Base-by-base conservation (phyloP, 2,113 vertebrate species). In the Andinoacara biseriatus region DNA sequence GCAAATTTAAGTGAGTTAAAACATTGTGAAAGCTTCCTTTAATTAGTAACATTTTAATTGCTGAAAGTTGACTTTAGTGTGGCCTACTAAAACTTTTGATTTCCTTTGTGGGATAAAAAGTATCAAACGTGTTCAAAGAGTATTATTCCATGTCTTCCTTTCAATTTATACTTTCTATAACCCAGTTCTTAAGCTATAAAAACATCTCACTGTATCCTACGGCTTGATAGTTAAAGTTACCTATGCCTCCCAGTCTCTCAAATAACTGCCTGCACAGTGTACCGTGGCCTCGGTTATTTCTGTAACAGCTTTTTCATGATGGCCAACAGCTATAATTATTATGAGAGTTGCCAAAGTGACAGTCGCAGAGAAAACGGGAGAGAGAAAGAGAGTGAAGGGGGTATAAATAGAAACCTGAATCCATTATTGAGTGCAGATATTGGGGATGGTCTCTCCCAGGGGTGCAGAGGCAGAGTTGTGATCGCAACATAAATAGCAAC, bases 341-440 rank as follows among this genome's bases (percentile, higher is more conserved):
- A 81, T 29, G 74, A 87, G 83, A 60, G 65, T 74, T 65, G 84
- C 82, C 82, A 38, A 62, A 89, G 86, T 83, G 85, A 90, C 87
- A 88, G 74, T 67, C 60, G 76, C 80, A 86, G 86, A 82, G 80
- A 89, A 77, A 80, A 62, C 52, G 49, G 31, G 80, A 78, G 83
- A 78, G 43, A 17, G 78, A 82, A 18, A 63, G 69, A 76, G 76
- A 60, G 78, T 67, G 67, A 79, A 80, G 78, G 56, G 75, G 76
- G 76, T 92, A 91, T 80, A 92, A 94, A 95, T 95, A 95, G 94
- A 86, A 91, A 89, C 78, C 81, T 84, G 84, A 90, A 90, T 91
- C 90, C 89, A 93, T 94, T 95, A 94, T 92, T 92, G 86, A 93
- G 90, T 85, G 85, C 87, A 91, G 90, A 93, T 89, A 94, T 94